Percentiles rank a stretch among this genome's conserved stretches.
phyloP scores from a whole-genome alignment of 2,888 invertebrate species.

The Lepidonotus clava region DNA sequence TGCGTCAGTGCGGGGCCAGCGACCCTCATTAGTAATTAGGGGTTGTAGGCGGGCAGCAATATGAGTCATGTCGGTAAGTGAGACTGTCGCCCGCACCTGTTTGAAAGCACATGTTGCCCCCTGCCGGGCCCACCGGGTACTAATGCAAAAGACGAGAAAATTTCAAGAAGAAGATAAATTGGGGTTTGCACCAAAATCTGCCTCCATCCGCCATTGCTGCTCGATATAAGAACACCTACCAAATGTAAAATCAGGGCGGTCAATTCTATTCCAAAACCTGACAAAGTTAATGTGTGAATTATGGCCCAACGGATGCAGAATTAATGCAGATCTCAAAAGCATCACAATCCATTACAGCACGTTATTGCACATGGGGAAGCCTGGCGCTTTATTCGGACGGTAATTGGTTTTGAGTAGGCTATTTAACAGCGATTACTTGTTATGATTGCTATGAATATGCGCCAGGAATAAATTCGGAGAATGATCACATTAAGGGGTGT shows the following conservation, averaged over 20 bases:
- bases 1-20: neutral
- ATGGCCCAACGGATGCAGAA: too few relatives aligned
- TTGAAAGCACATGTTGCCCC: conserved; percentile 42
- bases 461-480: neutral
- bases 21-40: neutral
- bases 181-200: neutral
- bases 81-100: neutral
- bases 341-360: conserved; percentile 15
- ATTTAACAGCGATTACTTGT: conserved; percentile 20
- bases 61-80: neutral
- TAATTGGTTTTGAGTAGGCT: conserved; percentile 45
- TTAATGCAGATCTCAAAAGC: too few relatives aligned
- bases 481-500: neutral
- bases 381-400: neutral
- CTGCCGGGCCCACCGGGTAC: neutral
- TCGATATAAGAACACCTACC: too few relatives aligned
- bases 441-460: conserved; percentile 35
- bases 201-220: neutral
- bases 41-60: neutral
- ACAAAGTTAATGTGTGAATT: too few relatives aligned
- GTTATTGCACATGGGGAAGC: neutral
- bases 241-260: too few relatives aligned
- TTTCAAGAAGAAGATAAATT: conserved; percentile 12
- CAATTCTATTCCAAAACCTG: too few relatives aligned
- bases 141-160: neutral